Percentiles rank a stretch among this genome's conserved stretches.
Evolutionary conservation across 1,140 invertebrate genomes (phyloP).

Genomic region (Neodiprion fabricii): DNA sequence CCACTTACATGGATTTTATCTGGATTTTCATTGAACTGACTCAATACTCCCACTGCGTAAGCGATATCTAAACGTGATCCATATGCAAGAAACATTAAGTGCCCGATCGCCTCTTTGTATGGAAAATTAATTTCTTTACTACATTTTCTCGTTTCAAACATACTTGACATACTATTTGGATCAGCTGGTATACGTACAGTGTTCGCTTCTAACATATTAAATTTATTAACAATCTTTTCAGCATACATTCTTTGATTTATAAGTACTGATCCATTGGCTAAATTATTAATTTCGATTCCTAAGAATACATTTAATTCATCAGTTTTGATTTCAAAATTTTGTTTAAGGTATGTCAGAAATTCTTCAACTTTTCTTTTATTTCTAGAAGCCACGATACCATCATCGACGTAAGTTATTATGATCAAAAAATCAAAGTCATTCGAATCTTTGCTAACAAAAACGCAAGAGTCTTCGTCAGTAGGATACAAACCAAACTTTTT

Average conservation of each 20-base stretch:
- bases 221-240: constrained; percentile 34
- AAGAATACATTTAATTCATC: constrained; percentile 21
- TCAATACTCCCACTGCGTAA: constrained; percentile 28
- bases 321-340: constrained; percentile 27
- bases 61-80: constrained; percentile 30
- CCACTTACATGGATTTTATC: constrained; percentile 27
- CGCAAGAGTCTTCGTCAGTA: constrained; percentile 25
- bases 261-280: constrained; percentile 38
- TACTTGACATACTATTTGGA: too few relatives aligned
- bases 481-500: constrained; percentile 26
- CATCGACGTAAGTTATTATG: constrained; percentile 26
- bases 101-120: constrained; percentile 12
- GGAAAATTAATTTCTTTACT: constrained; percentile 15
- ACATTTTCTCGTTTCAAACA: constrained; percentile 24
- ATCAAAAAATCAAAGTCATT: constrained; percentile 19
- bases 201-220: constrained; percentile 38
- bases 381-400: constrained; percentile 24
- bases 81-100: constrained; percentile 4
- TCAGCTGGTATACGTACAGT: neutral
- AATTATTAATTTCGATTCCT: constrained; percentile 41
- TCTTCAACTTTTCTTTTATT: constrained; percentile 9
- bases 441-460: constrained; percentile 30
- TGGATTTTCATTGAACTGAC: constrained; percentile 27
- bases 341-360: constrained; percentile 18
- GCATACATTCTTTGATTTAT: constrained; percentile 43